Evolutionary conservation across 2,113 vertebrate species (phyloP).

Genomic region (Anser brachyrhynchus): DNA sequence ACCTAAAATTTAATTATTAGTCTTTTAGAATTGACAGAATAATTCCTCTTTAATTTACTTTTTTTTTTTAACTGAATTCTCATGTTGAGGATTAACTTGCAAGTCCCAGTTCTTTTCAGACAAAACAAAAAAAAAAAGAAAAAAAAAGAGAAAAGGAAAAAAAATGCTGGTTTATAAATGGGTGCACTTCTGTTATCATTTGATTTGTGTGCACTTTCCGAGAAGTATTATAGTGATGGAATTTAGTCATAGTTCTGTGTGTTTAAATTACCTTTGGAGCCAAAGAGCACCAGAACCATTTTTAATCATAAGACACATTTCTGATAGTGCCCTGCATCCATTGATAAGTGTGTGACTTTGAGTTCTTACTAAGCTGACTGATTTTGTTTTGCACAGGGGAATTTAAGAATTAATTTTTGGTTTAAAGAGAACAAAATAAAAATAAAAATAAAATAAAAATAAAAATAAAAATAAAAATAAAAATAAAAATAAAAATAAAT

Average conservation of each 20-base stretch:
- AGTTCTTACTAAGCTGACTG: neutral
- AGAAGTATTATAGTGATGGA: neutral
- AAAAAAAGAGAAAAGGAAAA: neutral
- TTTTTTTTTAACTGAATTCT: neutral
- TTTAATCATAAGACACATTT: neutral
- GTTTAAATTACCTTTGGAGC: neutral
- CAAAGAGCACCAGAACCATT: neutral
- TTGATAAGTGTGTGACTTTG: neutral
- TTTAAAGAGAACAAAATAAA: neutral
- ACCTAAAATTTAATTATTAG: neutral
- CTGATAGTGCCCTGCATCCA: neutral
- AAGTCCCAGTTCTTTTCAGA: neutral
- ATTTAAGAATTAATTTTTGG: neutral
- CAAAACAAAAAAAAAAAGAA: no score
- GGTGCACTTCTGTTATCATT: neutral
- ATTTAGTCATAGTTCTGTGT: neutral
- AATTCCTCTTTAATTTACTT: neutral
- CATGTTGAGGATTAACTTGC: neutral
- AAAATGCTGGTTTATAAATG: neutral
- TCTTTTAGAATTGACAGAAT: neutral
- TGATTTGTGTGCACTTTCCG: neutral
- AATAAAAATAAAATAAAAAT: neutral
- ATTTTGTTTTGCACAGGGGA: neutral
- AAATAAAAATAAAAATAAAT: neutral
- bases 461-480: neutral